Evolutionary conservation across 2,888 invertebrate species (phyloP).

Genomic region (Caenorhabditis virilis): DNA sequence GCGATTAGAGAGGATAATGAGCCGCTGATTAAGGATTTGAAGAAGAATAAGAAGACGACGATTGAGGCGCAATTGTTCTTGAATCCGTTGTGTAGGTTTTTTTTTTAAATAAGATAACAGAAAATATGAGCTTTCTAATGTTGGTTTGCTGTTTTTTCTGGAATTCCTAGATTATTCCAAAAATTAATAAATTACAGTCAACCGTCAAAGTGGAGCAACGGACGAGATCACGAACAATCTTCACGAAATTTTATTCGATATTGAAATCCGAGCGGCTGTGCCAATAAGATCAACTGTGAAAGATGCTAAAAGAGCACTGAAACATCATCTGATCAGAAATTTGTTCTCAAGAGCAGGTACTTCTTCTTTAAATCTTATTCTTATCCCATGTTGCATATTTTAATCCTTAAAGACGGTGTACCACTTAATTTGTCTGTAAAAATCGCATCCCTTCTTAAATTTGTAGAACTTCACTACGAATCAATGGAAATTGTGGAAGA

Average conservation of each 20-base stretch:
- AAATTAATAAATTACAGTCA: constrained; percentile 24
- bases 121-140: too few species aligned
- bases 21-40: constrained; percentile 49
- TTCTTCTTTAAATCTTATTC: too few species aligned
- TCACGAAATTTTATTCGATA: constrained; percentile 45
- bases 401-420: too few species aligned
- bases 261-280: constrained; percentile 52
- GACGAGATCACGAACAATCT: constrained; percentile 31
- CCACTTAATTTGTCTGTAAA: too few species aligned
- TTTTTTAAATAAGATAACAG: too few species aligned
- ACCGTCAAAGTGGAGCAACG: constrained; percentile 30
- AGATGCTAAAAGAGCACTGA: constrained; percentile 46
- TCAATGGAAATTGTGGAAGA: constrained; percentile 53
- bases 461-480: constrained; percentile 53
- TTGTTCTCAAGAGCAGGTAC: constrained; percentile 48
- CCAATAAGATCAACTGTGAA: constrained; percentile 45
- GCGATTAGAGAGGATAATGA: constrained; percentile 40
- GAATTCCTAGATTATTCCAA: not conserved
- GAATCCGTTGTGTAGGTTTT: constrained; percentile 38
- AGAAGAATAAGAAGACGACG: constrained; percentile 48
- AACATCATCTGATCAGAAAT: constrained; percentile 50
- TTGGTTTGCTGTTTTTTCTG: too few species aligned
- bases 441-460: too few species aligned
- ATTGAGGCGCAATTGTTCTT: constrained; percentile 49
- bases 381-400: too few species aligned